phyloP scores from a whole-genome alignment of 2,888 invertebrate species.

The Eupithecia subumbrata region DNA sequence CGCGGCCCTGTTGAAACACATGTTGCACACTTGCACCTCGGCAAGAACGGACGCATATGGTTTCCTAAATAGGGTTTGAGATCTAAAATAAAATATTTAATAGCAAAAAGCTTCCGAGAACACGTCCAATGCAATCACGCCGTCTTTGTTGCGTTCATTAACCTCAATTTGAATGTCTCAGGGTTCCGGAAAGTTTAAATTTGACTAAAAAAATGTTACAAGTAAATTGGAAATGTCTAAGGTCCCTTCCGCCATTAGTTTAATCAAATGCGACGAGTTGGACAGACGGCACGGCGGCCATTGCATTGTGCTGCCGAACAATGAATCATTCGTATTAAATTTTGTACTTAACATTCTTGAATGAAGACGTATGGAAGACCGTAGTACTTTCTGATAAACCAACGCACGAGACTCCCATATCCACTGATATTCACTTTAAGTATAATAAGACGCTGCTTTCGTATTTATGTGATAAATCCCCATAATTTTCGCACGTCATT shows the following conservation, averaged over 20 bases:
- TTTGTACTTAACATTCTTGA: neutral
- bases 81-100: neutral
- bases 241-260: slow-evolving; percentile 51
- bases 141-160: slow-evolving; percentile 28
- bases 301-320: slow-evolving; percentile 28
- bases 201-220: slow-evolving; percentile 65
- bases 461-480: neutral
- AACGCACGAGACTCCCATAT: neutral
- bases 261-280: slow-evolving; percentile 62
- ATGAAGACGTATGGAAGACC: neutral
- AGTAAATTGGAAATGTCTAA: slow-evolving; percentile 58
- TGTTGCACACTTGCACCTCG: slow-evolving; percentile 50
- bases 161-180: slow-evolving; percentile 46
- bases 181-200: slow-evolving; percentile 62
- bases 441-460: neutral
- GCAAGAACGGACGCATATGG: slow-evolving; percentile 20
- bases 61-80: slow-evolving; percentile 13
- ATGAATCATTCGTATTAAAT: slow-evolving; percentile 25
- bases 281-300: slow-evolving; percentile 40
- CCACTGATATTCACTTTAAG: neutral
- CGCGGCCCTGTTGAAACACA: slow-evolving; percentile 34
- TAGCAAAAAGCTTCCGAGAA: neutral
- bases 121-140: slow-evolving; percentile 3
- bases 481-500: neutral
- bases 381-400: neutral